A percentile compares a stretch with the other conserved stretches of the same genome.
phyloP scores from a whole-genome alignment of 2,797 vertebrate genomes.

The Carapus acus region DNA sequence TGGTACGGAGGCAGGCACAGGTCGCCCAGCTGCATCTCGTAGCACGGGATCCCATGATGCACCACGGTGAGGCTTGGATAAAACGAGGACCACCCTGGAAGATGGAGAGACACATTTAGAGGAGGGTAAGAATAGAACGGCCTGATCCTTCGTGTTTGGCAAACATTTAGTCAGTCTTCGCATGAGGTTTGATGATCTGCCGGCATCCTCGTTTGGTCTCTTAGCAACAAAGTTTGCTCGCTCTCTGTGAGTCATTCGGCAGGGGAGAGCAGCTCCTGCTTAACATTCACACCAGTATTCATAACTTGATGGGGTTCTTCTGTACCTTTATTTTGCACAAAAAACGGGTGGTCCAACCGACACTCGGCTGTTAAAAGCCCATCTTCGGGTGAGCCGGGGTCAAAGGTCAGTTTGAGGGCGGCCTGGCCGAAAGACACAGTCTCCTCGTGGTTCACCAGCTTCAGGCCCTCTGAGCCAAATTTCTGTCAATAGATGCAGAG shows the following conservation, averaged over 20 bases:
- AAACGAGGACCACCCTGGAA: conserved; percentile 95
- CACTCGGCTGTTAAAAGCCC: conserved; percentile 90
- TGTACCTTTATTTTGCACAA: conserved; percentile 97
- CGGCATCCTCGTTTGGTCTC: conserved; percentile 11
- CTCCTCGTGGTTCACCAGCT: conserved; percentile 90
- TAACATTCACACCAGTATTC: no score
- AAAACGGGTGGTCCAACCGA: conserved; percentile 94
- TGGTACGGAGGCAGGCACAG: conserved; percentile 97
- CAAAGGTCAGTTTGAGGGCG: conserved; percentile 94
- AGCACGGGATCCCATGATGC: conserved; percentile 98
- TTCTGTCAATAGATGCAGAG: conserved; percentile 68
- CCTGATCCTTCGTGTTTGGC: no score
- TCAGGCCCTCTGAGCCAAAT: conserved; percentile 89
- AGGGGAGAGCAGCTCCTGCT: no score
- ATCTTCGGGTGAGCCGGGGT: conserved; percentile 86
- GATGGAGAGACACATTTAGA: conserved; percentile 19
- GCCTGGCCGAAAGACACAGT: conserved; percentile 90
- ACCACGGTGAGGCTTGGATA: conserved; percentile 99
- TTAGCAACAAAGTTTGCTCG: no score
- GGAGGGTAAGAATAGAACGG: not conserved
- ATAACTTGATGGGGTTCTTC: no score
- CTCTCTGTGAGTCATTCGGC: no score
- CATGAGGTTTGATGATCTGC: no score
- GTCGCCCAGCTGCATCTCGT: conserved; percentile 94
- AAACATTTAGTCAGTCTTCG: conserved; percentile 8